phyloP scores from a whole-genome alignment of 2,888 invertebrate species.

The Teleiodes luculella region DNA sequence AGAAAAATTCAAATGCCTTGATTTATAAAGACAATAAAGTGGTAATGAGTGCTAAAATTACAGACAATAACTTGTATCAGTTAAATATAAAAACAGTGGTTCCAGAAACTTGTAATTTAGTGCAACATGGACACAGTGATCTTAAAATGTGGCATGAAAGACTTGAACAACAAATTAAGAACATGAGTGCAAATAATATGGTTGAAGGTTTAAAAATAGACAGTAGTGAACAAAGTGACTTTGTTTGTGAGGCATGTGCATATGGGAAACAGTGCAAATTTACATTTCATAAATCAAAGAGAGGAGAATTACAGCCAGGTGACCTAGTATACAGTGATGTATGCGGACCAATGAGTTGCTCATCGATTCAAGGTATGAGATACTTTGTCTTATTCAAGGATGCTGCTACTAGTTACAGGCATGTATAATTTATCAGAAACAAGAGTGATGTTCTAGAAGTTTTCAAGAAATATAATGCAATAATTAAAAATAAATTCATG shows the following conservation, averaged over 20 bases:
- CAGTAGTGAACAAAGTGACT: neutral
- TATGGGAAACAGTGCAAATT: conserved; percentile 27
- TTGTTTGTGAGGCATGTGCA: conserved; percentile 28
- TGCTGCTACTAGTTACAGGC: conserved; percentile 27
- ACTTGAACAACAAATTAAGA: conserved; percentile 14
- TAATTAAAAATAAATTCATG: neutral
- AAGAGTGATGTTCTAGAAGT: conserved; percentile 30
- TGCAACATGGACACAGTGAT: conserved; percentile 4
- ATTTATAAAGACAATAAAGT: neutral
- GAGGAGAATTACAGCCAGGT: conserved; percentile 25
- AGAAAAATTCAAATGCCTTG: conserved; percentile 19
- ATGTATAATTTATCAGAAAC: conserved; percentile 29
- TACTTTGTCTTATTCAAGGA: conserved; percentile 33
- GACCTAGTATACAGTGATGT: conserved; percentile 30
- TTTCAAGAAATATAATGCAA: conserved; percentile 22
- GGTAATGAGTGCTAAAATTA: conserved; percentile 19
- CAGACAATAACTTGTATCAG: conserved; percentile 27
- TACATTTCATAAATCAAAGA: conserved; percentile 24
- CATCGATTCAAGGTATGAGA: conserved; percentile 26
- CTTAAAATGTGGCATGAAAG: conserved; percentile 22
- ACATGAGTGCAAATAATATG: neutral
- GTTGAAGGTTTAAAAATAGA: neutral
- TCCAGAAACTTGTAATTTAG: conserved; percentile 14
- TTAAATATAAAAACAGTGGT: conserved; percentile 21
- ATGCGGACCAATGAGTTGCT: conserved; percentile 26